phyloP scores from a whole-genome alignment of 2,888 invertebrate species.

The Petrolisthes cinctipes region DNA sequence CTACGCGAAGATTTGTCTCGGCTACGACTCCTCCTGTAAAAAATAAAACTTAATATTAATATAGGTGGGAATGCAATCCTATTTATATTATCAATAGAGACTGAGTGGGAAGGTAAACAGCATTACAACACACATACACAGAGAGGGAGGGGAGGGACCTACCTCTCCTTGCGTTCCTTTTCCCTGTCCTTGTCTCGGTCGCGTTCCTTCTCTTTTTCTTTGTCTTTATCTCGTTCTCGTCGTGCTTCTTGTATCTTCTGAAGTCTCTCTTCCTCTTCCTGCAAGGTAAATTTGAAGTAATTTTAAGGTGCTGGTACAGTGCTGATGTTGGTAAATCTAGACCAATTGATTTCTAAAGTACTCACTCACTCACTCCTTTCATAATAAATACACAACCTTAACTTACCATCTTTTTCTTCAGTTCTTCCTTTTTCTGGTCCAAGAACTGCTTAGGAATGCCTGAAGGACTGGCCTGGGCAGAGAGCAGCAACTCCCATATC shows the following conservation, averaged over 20 bases:
- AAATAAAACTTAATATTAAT: not conserved
- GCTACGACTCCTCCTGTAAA: conserved; percentile 61
- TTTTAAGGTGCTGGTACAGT: not conserved
- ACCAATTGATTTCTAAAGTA: too few species aligned
- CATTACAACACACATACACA: not conserved
- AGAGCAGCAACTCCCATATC: conserved; percentile 93
- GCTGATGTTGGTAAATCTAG: not conserved
- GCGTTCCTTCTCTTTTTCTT: conserved; percentile 70
- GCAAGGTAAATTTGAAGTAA: not conserved
- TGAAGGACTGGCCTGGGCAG: conserved; percentile 93
- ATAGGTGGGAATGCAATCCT: not conserved
- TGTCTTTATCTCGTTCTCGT: conserved; percentile 48
- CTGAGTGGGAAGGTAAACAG: not conserved
- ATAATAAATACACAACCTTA: not conserved
- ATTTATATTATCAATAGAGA: not conserved
- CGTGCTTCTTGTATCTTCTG: conserved; percentile 61
- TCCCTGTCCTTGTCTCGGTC: conserved; percentile 68
- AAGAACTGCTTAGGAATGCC: conserved; percentile 96
- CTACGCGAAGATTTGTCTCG: conserved; percentile 57
- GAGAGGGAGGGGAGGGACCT: not conserved
- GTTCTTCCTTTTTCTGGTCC: conserved; percentile 96
- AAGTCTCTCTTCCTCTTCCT: conserved; percentile 64
- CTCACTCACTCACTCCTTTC: not conserved
- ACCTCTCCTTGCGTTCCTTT: conserved; percentile 67
- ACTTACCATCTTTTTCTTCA: conserved; percentile 87